Conservation (phyloP, 2,113 vertebrate genomes). For the Panthera leo region DNA sequence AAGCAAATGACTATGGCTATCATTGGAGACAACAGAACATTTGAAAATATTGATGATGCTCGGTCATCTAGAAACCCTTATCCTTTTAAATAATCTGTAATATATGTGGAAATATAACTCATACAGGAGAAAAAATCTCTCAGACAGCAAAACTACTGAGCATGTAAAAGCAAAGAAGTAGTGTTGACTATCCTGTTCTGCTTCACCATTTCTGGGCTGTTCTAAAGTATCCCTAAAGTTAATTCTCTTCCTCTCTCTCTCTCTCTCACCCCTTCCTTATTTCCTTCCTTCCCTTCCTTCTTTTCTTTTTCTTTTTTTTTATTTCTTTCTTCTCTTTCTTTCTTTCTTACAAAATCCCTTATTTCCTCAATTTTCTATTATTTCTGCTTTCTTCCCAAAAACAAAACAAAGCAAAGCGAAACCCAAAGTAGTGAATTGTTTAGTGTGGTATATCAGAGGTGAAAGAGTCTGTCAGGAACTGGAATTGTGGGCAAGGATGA, state of each 20-base stretch:
- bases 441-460: neutral
- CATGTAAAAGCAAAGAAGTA: neutral
- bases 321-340: neutral
- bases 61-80: neutral
- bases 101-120: neutral
- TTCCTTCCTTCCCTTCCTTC: no score
- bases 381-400: neutral
- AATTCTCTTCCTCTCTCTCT: neutral
- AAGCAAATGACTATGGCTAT: neutral
- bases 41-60: conserved; percentile 17
- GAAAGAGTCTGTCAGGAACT: neutral
- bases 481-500: neutral
- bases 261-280: neutral
- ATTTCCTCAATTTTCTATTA: neutral
- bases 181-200: neutral
- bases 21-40: neutral
- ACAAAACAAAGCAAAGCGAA: neutral
- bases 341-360: neutral
- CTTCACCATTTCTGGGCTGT: neutral
- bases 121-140: neutral
- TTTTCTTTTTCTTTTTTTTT: neutral
- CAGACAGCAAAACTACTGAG: neutral
- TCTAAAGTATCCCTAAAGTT: neutral
- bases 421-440: neutral
- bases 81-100: neutral